Base-by-base conservation (phyloP, 2,113 vertebrate genomes). In the Suricata suricatta region DNA sequence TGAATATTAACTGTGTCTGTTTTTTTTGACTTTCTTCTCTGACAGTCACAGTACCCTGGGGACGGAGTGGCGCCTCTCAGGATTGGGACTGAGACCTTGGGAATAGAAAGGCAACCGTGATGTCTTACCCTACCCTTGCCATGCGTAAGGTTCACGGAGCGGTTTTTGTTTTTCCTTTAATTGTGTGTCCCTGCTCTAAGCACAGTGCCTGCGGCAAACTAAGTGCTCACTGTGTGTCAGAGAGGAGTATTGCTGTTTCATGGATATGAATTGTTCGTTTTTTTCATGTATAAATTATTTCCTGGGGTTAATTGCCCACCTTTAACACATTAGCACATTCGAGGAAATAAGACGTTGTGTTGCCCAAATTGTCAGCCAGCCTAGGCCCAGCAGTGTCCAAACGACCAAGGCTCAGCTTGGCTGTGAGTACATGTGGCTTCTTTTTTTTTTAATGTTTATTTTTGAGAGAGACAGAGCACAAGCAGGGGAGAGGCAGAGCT, bases 51-150 rank as follows among this genome's bases (percentile, higher is more conserved):
- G 3, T 17, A 13, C 17, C 38, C 79, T 27, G 31, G 31, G 17
- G 23, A 21, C 10, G 57, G 52, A n/a, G 25, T 29, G n/a, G n/a
- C 19, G 63, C 54, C 15, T 50, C 17, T 11, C 7, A 33, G 13
- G 33, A 11, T 3, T 1, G 5, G 25, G 35, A 80, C 1, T 23
- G 47, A 63, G 38, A 41, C 11, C 21, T 3, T 29, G 11, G 25
- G 9, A 60, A 3, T 2, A 27, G 2, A 27, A 74, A 25, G 44
- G 44, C 11, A 11, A 7, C 41, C 21, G 8, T 9, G 25, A 69
- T 2, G 3, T 33, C 7, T 15, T 31, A 3, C 6, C 15, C 2
- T 3, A 4, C 10, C 11, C 0, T 10, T 6, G 0, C 29, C 2
- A 3, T 0, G 15, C 1, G 10, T 15, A 10, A 1, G 3, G 52